Evolutionary conservation across 2,113 vertebrate genomes (phyloP).

Genomic region (Menura novaehollandiae): DNA sequence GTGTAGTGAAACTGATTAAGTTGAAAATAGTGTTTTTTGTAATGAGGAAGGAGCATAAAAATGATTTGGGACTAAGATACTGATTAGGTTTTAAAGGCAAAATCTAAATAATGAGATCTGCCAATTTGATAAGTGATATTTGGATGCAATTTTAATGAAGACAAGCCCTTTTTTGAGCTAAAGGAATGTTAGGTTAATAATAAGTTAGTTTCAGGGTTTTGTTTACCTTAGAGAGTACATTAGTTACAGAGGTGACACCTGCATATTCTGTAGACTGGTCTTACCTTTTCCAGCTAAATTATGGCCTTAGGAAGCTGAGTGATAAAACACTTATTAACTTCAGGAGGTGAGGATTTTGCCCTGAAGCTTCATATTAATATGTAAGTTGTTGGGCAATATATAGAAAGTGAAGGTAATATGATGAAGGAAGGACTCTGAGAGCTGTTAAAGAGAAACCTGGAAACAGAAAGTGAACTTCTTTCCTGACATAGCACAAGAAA

Average conservation of each 20-base stretch:
- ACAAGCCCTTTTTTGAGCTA: neutral
- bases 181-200: neutral
- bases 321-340: neutral
- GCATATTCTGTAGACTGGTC: neutral
- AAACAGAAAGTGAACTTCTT: neutral
- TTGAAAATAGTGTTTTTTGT: conserved; percentile 28
- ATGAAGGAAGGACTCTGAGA: neutral
- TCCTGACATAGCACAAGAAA: neutral
- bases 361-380: neutral
- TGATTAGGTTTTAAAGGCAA: conserved; percentile 31
- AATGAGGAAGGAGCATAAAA: conserved; percentile 23
- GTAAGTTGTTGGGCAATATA: neutral
- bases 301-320: neutral
- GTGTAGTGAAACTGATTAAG: conserved; percentile 14
- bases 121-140: conserved; percentile 14
- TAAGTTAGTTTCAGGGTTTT: conserved; percentile 4
- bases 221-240: neutral
- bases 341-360: neutral
- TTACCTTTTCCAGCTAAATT: neutral
- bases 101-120: conserved; percentile 38
- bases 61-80: neutral
- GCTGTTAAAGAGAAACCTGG: neutral
- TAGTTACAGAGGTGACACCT: neutral
- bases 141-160: conserved; percentile 17
- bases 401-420: neutral